phyloP scores from a whole-genome alignment of 1,140 invertebrate species.

The Brachystomella parvula region DNA sequence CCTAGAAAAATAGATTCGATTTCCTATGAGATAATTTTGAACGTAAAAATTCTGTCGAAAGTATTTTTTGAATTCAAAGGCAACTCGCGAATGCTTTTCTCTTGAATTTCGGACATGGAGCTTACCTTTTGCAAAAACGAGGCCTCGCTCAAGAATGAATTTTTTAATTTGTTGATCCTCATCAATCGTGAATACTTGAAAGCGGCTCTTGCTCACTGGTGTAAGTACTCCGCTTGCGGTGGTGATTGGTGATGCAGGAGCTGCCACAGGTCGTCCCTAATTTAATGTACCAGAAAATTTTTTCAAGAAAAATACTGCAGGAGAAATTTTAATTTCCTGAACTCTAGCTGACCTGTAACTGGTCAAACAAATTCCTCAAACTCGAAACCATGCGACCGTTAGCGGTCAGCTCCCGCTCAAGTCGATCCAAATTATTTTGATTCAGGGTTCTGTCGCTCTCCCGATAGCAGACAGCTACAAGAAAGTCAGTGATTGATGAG shows the following conservation, averaged over 20 bases:
- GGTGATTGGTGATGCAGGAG: too few species aligned
- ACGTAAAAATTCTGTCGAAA: too few species aligned
- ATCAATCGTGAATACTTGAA: constrained; percentile 19
- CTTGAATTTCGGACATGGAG: too few species aligned
- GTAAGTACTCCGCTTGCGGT: not conserved
- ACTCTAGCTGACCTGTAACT: not conserved
- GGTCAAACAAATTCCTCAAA: constrained; percentile 13
- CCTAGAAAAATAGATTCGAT: too few species aligned
- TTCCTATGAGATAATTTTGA: too few species aligned
- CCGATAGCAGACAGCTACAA: constrained; percentile 16
- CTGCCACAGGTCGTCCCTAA: not conserved
- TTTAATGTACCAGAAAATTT: too few species aligned
- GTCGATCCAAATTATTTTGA: not conserved
- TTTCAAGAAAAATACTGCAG: too few species aligned
- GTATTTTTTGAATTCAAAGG: too few species aligned
- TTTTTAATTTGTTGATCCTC: constrained; percentile 14
- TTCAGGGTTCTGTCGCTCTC: not conserved
- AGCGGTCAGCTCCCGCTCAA: constrained; percentile 1
- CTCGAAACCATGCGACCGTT: constrained; percentile 17
- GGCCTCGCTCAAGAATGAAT: constrained; percentile 14
- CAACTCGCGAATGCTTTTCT: too few species aligned
- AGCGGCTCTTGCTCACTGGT: constrained; percentile 17
- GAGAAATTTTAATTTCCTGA: too few species aligned
- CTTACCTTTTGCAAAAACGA: constrained; percentile 15
- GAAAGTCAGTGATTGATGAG: constrained; percentile 15